Evolutionary conservation across 1,140 invertebrate genomes (phyloP).

Genomic region (Cydia strobilella): DNA sequence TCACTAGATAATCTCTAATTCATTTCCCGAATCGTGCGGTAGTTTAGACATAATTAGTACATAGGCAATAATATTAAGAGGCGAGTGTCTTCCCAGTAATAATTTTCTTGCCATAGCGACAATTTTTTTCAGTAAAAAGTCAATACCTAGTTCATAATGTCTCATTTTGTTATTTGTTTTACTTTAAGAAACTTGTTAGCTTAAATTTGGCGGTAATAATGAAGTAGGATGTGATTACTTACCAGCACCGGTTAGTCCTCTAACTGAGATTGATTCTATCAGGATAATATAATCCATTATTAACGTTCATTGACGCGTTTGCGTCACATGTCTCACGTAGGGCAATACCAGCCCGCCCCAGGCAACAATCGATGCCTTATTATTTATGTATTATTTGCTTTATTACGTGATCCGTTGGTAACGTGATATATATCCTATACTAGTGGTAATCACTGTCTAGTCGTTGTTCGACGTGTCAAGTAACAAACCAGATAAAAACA

Average conservation of each 20-base stretch:
- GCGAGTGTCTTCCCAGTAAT: too few species aligned
- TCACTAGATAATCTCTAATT: too few species aligned
- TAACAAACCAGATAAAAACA: not conserved
- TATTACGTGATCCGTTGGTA: slow-evolving; percentile 18
- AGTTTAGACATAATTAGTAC: too few species aligned
- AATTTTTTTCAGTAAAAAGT: too few species aligned
- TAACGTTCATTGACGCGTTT: slow-evolving; percentile 47
- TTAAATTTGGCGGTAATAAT: slow-evolving; percentile 22
- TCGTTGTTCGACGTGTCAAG: not conserved
- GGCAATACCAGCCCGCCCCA: slow-evolving; percentile 1
- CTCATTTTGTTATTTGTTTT: too few species aligned
- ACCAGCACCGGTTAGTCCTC: not conserved
- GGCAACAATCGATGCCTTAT: slow-evolving; percentile 46
- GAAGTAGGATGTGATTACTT: slow-evolving; percentile 16
- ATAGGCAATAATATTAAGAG: too few species aligned
- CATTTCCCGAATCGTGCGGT: too few species aligned
- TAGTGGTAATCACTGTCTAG: not conserved
- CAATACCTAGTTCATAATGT: too few species aligned
- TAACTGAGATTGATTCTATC: slow-evolving; percentile 52
- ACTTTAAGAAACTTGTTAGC: too few species aligned
- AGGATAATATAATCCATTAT: slow-evolving; percentile 56
- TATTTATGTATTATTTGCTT: slow-evolving; percentile 48
- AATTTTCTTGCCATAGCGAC: too few species aligned
- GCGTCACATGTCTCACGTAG: slow-evolving; percentile 40
- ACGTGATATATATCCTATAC: not conserved